Conservation (phyloP, 2,113 vertebrate genomes). For the Steatornis caripensis region DNA sequence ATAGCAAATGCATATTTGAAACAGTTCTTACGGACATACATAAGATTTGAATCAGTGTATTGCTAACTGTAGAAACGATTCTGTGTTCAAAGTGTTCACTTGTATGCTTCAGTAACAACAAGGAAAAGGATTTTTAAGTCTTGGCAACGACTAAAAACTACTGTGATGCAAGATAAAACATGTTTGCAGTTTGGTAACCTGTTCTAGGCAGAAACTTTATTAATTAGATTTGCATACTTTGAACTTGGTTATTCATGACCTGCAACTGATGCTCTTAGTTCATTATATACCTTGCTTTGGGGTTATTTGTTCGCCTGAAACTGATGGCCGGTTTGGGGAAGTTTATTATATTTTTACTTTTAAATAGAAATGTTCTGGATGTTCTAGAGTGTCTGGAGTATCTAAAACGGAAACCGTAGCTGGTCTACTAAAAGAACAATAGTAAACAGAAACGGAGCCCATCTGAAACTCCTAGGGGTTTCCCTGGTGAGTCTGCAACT, state of each 20-base stretch:
- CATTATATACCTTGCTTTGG: neutral
- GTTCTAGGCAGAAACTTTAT: neutral
- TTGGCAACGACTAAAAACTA: neutral
- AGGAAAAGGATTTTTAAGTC: neutral
- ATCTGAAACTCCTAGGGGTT: neutral
- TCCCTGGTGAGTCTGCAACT: neutral
- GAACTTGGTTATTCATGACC: neutral
- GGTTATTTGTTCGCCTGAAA: neutral
- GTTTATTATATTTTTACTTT: neutral
- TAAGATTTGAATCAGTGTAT: neutral
- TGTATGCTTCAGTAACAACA: neutral
- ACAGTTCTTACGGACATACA: rapidly evolving
- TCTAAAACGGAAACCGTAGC: neutral
- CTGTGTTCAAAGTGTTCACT: neutral
- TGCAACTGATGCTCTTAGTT: neutral
- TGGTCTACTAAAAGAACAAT: neutral
- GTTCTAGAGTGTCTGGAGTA: neutral
- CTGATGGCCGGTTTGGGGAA: neutral
- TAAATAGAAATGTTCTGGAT: neutral
- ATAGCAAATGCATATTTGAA: neutral
- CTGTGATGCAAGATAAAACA: conserved; percentile 6
- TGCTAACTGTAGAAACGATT: neutral
- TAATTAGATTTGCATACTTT: conserved; percentile 6
- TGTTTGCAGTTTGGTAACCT: neutral
- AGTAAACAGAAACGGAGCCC: neutral